A percentile compares a stretch with the other conserved stretches of the same genome.
Evolutionary conservation across 2,797 vertebrate genomes (phyloP).

Genomic region (Falco columbarius): DNA sequence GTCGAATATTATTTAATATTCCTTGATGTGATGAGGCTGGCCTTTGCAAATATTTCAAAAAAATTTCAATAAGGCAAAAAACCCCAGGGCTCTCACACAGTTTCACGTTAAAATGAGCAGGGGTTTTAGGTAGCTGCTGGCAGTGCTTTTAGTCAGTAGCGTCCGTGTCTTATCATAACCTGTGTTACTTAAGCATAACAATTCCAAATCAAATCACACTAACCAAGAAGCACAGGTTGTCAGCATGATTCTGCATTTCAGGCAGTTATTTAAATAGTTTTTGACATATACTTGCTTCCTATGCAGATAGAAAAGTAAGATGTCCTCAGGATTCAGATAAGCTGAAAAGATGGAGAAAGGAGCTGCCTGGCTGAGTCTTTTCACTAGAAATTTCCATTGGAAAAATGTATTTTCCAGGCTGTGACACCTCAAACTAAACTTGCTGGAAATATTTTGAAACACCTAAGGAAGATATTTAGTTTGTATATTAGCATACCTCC

Average conservation of each 20-base stretch:
- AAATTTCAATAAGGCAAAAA: neutral
- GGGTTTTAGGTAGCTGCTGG: neutral
- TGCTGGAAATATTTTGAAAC: neutral
- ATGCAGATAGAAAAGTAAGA: neutral
- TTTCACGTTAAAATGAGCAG: neutral
- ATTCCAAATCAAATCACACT: slow-evolving; percentile 31
- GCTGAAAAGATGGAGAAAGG: neutral
- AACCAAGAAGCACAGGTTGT: slow-evolving; percentile 40
- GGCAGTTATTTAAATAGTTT: slow-evolving; percentile 26
- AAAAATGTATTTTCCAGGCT: neutral
- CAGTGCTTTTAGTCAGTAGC: neutral
- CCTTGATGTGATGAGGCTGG: neutral
- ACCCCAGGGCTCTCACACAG: neutral
- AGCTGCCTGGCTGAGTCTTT: neutral
- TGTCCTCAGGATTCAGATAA: slow-evolving; percentile 5
- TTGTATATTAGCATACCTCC: neutral
- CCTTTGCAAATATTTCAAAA: neutral
- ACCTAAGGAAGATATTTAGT: neutral
- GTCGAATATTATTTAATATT: neutral
- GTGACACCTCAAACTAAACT: neutral
- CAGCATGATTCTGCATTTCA: slow-evolving; percentile 28
- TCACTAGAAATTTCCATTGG: slow-evolving; percentile 5
- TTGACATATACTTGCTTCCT: slow-evolving; percentile 11
- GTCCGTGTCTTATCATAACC: slow-evolving; percentile 14
- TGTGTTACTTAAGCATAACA: slow-evolving; percentile 24